Evolutionary conservation across 2,113 vertebrate species (phyloP), one percentile per base, ranked within the genome.

Genomic region (Rhinoderma darwinii): DNA sequence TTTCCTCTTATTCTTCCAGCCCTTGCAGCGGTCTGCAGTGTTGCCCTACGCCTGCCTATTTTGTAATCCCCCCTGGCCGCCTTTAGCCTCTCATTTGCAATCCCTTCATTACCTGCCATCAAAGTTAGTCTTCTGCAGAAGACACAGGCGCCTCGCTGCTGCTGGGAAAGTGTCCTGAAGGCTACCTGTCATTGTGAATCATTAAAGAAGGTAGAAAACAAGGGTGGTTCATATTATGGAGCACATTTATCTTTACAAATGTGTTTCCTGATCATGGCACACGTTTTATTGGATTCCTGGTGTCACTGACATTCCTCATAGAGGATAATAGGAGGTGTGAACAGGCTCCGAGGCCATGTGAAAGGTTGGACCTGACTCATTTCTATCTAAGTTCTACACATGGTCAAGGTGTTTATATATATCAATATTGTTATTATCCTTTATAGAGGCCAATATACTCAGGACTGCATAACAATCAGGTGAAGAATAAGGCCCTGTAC

Each of bases 251-350:
- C 78, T 81, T 63, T 54, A 81, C 54, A 5, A 63, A 63, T 17
- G 78, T 81, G 54, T 81, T 81, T 63, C 54, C 35, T 81, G 56
- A 63, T 81, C 78, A 81, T 22, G 41, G 54, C 32, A 27, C 77
- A 80, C 35, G 22, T 80, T 63, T 81, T 63, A 81, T 81, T 81
- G 32, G 78, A 63, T 25, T 35, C 78, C 37, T 61, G 78, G 78
- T 81, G 78, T 61, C 78, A 41, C 54, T 41, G 78, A 81, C 54
- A 63, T 63, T 81, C 78, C 12, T 59, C 54, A 27, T 81, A 61
- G 54, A 81, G 78, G 32, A 25, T 80, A 80, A 41, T 39, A 54
- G 32, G 30, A 77, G 44, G 5, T 54, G 7, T 4, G 5, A 9
- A n/a, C 75, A 35, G 20, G 15, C 30, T 12, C 47, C 10, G 35